Percentiles rank a stretch among this genome's conserved stretches.
These are phyloP conservation scores for Rousettus leschenaultii DNA, from an alignment of 2,113 vertebrate genomes.

Conservation along the genomic window DNA sequence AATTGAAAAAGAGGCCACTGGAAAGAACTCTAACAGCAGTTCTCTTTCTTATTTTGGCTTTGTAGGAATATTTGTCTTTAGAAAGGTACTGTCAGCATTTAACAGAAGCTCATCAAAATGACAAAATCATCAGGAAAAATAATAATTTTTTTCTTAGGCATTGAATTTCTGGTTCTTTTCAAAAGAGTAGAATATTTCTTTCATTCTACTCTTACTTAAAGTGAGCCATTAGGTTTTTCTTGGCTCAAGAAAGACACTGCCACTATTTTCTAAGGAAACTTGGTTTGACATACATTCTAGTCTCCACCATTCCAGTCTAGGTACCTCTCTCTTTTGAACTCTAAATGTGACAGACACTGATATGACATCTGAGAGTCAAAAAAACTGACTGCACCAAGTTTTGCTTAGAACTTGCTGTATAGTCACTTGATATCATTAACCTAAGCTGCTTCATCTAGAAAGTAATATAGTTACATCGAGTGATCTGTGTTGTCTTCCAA, in stretches of 20 bases:
- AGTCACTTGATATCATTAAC: background rate
- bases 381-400: background rate
- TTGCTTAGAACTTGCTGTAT: background rate
- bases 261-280: background rate
- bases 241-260: background rate
- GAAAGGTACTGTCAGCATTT: background rate
- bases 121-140: background rate
- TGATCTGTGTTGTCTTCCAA: background rate
- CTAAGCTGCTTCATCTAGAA: background rate
- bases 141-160: background rate
- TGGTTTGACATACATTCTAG: background rate
- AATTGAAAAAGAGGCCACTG: background rate
- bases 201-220: background rate
- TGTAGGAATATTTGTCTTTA: background rate
- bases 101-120: conserved; percentile 11
- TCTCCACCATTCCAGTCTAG: background rate
- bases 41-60: conserved; percentile 12
- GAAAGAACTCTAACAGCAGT: background rate
- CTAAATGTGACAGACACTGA: background rate
- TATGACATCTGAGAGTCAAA: background rate
- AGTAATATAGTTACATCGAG: background rate
- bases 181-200: background rate
- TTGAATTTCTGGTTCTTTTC: background rate
- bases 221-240: background rate
- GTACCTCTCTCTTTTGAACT: background rate